Evolutionary conservation across 2,888 invertebrate species (phyloP).

Genomic region (Bembecia ichneumoniformis): DNA sequence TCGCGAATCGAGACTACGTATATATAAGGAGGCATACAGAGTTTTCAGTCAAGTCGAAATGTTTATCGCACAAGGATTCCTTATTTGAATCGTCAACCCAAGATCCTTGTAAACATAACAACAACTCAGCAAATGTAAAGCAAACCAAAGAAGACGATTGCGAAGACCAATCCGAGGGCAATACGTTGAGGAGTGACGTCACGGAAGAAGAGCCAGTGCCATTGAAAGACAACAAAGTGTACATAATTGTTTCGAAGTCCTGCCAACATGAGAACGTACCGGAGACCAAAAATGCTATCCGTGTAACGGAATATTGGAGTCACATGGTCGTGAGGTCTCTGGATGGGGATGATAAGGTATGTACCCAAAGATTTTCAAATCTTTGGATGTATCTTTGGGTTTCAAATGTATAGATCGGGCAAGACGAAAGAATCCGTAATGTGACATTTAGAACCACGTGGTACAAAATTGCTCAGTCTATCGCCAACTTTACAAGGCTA

Average conservation of each 20-base stretch:
- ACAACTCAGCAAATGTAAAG: slow-evolving; percentile 2
- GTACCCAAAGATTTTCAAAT: background rate
- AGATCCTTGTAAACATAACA: slow-evolving; percentile 22
- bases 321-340: slow-evolving; percentile 85
- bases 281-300: slow-evolving; percentile 75
- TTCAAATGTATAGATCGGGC: too few species aligned
- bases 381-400: too few species aligned
- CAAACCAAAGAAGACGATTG: background rate
- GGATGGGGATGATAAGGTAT: slow-evolving; percentile 67
- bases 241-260: slow-evolving; percentile 74
- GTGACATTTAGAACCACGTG: too few species aligned
- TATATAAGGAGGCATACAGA: slow-evolving; percentile 79
- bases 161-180: background rate
- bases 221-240: slow-evolving; percentile 18
- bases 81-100: background rate
- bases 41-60: slow-evolving; percentile 21
- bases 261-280: slow-evolving; percentile 81
- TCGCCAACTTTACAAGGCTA: too few species aligned
- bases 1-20: slow-evolving; percentile 89
- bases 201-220: slow-evolving; percentile 13
- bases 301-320: slow-evolving; percentile 88
- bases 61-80: slow-evolving; percentile 13
- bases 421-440: too few species aligned
- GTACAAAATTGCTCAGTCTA: too few species aligned
- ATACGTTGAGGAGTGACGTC: background rate